Base-by-base conservation (phyloP, 2,888 invertebrate species). In the Ophraella communa region DNA sequence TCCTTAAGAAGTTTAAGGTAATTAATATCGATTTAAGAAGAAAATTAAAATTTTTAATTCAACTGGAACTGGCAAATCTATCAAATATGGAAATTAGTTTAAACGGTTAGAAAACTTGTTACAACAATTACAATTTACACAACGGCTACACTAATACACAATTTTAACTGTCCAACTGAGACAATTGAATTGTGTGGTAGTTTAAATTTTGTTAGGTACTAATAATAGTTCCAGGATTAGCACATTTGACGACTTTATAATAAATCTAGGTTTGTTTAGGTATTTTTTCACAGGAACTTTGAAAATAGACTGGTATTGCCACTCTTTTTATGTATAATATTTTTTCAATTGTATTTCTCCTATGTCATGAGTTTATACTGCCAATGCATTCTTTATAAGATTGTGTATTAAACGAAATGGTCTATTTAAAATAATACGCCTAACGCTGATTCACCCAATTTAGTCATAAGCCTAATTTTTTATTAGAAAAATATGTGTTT, bases 281-380 rank as follows among this genome's bases (percentile, higher is more conserved):
- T 33, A 7, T 18, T n/a, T 24, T 39, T 42, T 42, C 27, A 54
- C 21, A 1, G 42, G 24, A 49, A n/a, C 21, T 24, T 3, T n/a
- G 14, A 17, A 49, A 49, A 49, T 49, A 24, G 49, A 49, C 49
- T 49, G 53, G n/a, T 5, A 54, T 33, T 21, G 24, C 21, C 24
- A 11, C 21, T 3, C 4, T 39, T 11, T 35, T 20, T 39, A 39
- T 54, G 7, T 39, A 21, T 54, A 11, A 21, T 54, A 30, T 35
- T 53, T 17, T 21, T 53, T 53, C 30, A 30, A 30, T 53, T 27
- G 18, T 11, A 20, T 52, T 17, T 17, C 11, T 18, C 18, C 11
- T 51, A 51, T 27, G 14, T n/a, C n/a, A n/a, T n/a, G n/a, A 10
- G 14, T 23, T 52, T 53, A 23, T 39, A 39, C 54, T 54, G 54